These are phyloP conservation scores for Diacarnus erythraeanus DNA, from an alignment of 37 sponge, comb jelly and placozoan genomes.

Conservation along the genomic window DNA sequence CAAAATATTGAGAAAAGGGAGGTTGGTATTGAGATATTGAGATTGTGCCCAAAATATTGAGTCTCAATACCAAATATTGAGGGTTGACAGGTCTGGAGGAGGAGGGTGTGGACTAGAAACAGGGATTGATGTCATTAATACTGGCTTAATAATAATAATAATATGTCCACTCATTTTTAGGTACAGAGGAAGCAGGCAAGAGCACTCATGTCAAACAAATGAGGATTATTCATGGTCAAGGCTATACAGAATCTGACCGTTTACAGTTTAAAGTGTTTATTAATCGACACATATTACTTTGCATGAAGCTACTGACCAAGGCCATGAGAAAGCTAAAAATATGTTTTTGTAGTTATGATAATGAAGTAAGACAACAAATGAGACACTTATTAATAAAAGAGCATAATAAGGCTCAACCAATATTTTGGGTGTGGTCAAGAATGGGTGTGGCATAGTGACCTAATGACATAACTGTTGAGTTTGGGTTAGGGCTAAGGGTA, in stretches of 20 bases:
- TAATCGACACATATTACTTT: constrained; percentile 77
- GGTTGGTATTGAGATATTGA: too few species aligned
- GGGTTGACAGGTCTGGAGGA: too few species aligned
- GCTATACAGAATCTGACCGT: constrained; percentile 83
- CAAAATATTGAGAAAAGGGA: too few species aligned
- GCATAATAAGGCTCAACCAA: too few species aligned
- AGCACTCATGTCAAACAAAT: constrained; percentile 98
- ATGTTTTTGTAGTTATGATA: constrained; percentile 14
- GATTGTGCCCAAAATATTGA: too few species aligned
- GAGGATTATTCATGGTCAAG: constrained; percentile 95
- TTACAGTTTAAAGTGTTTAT: constrained; percentile 63
- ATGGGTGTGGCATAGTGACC: not conserved
- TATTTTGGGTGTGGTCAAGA: not conserved
- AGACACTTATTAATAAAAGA: too few species aligned
- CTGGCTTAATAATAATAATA: not conserved
- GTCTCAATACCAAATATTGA: too few species aligned
- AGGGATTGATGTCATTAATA: too few species aligned
- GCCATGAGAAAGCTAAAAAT: constrained; percentile 65
- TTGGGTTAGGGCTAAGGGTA: not conserved
- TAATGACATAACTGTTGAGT: too few species aligned
- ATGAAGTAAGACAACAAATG: too few species aligned
- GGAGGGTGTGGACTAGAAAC: too few species aligned
- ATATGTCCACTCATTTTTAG: constrained; percentile 24
- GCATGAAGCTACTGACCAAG: constrained; percentile 63
- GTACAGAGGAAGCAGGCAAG: constrained; percentile 98